phyloP scores from a whole-genome alignment of 2,888 invertebrate species.

The Diplolepis rosae region DNA sequence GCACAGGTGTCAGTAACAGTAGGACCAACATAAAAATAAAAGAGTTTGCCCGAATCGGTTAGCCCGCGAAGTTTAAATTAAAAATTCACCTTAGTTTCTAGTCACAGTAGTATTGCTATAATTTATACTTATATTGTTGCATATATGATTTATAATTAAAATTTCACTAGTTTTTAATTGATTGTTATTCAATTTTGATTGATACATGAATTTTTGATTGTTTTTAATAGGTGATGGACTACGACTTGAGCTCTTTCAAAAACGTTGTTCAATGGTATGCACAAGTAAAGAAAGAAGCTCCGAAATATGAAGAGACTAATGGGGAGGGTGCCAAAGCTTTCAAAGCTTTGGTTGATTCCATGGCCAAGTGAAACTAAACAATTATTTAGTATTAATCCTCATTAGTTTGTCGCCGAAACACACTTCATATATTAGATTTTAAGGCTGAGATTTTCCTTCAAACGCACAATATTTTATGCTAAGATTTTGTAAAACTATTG shows the following conservation, averaged over 20 bases:
- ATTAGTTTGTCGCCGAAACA: not conserved
- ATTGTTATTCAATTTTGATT: too few species aligned
- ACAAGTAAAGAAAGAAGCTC: conserved; percentile 77
- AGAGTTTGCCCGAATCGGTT: too few species aligned
- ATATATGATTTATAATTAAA: too few species aligned
- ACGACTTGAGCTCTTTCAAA: conserved; percentile 81
- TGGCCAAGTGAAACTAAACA: conserved; percentile 67
- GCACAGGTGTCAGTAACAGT: too few species aligned
- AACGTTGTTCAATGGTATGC: conserved; percentile 81
- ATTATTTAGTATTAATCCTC: not conserved
- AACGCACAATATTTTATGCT: not conserved
- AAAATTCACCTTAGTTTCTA: too few species aligned
- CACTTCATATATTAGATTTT: not conserved
- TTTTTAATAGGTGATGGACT: conserved; percentile 71
- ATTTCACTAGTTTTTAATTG: too few species aligned
- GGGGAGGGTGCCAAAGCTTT: conserved; percentile 59
- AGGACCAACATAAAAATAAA: too few species aligned
- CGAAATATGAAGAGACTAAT: conserved; percentile 76
- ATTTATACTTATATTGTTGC: too few species aligned
- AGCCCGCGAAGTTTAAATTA: too few species aligned
- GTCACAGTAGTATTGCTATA: too few species aligned
- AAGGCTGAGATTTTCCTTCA: not conserved
- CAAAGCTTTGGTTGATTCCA: conserved; percentile 55
- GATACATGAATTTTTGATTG: too few species aligned
- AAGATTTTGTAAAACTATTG: not conserved